Percentiles rank a stretch among this genome's conserved stretches.
Conservation (phyloP, 2,113 vertebrate genomes). For the Neodon shergylaensis region DNA sequence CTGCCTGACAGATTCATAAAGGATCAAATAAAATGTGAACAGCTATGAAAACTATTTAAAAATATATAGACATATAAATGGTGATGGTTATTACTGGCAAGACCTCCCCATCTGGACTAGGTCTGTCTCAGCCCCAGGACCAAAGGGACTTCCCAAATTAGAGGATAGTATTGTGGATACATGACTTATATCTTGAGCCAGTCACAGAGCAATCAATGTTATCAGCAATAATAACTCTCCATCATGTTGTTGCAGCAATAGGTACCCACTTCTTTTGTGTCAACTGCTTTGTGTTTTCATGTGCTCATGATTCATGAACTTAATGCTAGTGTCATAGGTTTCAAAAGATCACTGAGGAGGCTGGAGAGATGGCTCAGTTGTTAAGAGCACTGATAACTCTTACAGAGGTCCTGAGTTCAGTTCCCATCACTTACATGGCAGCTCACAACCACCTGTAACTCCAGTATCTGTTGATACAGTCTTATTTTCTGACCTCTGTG, state of each 20-base stretch:
- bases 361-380: not conserved
- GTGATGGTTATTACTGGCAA: constrained; percentile 26
- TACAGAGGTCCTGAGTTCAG: not conserved
- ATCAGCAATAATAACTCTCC: constrained; percentile 31
- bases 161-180: not conserved
- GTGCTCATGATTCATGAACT: not conserved
- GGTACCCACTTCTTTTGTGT: not conserved
- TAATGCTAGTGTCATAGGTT: not conserved
- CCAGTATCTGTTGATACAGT: not conserved
- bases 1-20: not conserved
- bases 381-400: not conserved
- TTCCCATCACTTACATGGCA: not conserved
- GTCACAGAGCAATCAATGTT: not conserved
- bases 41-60: constrained; percentile 43
- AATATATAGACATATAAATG: not conserved
- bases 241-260: not conserved
- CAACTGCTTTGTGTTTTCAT: not conserved
- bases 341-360: not conserved
- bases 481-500: not conserved
- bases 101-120: not conserved
- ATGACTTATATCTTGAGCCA: not conserved
- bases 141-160: constrained; percentile 40
- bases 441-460: not conserved
- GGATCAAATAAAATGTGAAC: constrained; percentile 38
- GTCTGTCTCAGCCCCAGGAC: not conserved